These are phyloP conservation scores for Tachycineta bicolor DNA, from an alignment of 2,113 vertebrate genomes.

Conservation along the genomic window DNA sequence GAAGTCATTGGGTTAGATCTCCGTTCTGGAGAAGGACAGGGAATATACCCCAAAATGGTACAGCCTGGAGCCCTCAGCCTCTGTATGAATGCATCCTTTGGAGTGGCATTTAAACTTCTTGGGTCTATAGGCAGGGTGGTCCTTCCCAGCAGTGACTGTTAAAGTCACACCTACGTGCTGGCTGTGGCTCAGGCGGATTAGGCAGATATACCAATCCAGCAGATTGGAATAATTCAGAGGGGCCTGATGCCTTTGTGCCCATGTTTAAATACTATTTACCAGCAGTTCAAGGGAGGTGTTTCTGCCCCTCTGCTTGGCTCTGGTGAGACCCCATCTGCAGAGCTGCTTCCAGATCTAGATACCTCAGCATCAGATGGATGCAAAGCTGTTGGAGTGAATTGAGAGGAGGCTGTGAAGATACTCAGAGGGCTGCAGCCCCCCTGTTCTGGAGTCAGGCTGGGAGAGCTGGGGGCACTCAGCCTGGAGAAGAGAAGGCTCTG, in stretches of 20 bases:
- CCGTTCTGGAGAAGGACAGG: no score
- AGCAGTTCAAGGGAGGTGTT: background rate
- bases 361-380: background rate
- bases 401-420: background rate
- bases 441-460: background rate
- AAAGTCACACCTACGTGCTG: fast-evolving
- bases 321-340: background rate
- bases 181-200: background rate
- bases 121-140: background rate
- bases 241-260: background rate
- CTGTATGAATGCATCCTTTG: background rate
- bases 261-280: background rate
- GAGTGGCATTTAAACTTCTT: background rate
- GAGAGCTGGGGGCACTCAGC: background rate
- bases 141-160: background rate
- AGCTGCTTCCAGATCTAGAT: background rate
- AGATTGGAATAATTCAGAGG: background rate
- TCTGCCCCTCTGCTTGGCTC: background rate
- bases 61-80: background rate
- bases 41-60: background rate
- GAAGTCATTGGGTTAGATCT: background rate
- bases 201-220: background rate
- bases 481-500: background rate
- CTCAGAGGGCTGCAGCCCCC: background rate
- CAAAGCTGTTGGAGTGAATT: background rate